Base-by-base conservation (phyloP, 2,888 invertebrate genomes). In the Autographa gamma region DNA sequence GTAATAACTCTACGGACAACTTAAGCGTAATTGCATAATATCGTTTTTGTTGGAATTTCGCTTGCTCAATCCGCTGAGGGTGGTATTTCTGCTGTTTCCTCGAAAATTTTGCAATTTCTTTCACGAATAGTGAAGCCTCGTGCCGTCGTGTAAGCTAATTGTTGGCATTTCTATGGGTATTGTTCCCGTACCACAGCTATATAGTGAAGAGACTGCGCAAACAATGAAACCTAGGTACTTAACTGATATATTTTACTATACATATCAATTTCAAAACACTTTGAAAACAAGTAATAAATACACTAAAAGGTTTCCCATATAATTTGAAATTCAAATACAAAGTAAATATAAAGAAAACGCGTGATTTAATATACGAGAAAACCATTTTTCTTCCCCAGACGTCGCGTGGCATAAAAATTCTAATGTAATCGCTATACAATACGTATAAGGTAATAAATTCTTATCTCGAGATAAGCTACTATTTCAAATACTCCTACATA, bases 1-100 rank as follows among this genome's bases (percentile, higher is more conserved):
- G 94, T 93, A 94, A 94, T 93, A 93, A 93, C 91, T 91, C 92
- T 88, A 86, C 89, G 88, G 88, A 89, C 91, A 91, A 93, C 90
- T 92, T 92, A 90, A 91, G 86, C 90, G 92, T 93, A 94, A 94
- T 94, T 94, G 93, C 93, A 93, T 92, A 91, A 93, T 93, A 94
- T 92, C 92, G 93, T 92, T 93, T 93, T 93, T 92, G 93, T 92
- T 86, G 92, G 93, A 92, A 93, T 92, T 92, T 86, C 87, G 89
- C 93, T 93, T 92, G 90, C 92, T 90, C 91, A 92, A 93, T 88
- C 87, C 90, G 86, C 82, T 88, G 90, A 90, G 89, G 91, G 91
- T 91, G 90, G 87, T 85, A 82, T 83, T 85, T 88, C 85, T 87
- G 84, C 76, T 80, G 87, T 88, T 93, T 91, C 89, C 87, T 86